A percentile compares a stretch with the other conserved stretches of the same genome.
Evolutionary conservation across 2,888 invertebrate genomes (phyloP).

Genomic region (Agrotis puta): DNA sequence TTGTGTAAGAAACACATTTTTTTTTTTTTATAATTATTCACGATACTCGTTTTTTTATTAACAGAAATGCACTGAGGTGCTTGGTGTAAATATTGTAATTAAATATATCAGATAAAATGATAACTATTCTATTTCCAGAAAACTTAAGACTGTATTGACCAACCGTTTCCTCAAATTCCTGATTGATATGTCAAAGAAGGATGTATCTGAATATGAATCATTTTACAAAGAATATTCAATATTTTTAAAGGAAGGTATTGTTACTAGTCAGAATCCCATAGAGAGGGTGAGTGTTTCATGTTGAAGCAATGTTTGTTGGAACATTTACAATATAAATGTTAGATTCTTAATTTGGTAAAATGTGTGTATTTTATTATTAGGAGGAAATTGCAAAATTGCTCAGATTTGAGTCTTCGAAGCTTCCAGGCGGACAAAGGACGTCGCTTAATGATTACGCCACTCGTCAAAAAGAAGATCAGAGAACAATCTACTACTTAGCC

Average conservation of each 20-base stretch:
- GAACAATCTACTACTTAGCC: slow-evolving; percentile 97
- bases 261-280: slow-evolving; percentile 94
- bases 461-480: slow-evolving; percentile 94
- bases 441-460: slow-evolving; percentile 95
- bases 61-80: not conserved
- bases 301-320: slow-evolving; percentile 3
- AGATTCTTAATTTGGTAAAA: not conserved
- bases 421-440: slow-evolving; percentile 93
- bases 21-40: not conserved
- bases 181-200: slow-evolving; percentile 96
- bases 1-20: slow-evolving; percentile 91
- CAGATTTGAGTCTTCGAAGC: slow-evolving; percentile 97
- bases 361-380: slow-evolving; percentile 79
- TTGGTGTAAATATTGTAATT: not conserved
- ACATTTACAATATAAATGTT: not conserved
- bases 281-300: slow-evolving; percentile 93
- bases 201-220: slow-evolving; percentile 94
- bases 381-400: slow-evolving; percentile 97
- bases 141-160: slow-evolving; percentile 96
- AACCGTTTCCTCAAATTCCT: slow-evolving; percentile 96
- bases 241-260: slow-evolving; percentile 98
- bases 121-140: slow-evolving; percentile 84
- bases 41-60: not conserved
- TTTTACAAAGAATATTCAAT: slow-evolving; percentile 98
- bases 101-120: not conserved